Base-by-base conservation (phyloP, 2,113 vertebrate genomes). In the Chaenogobius annularis region DNA sequence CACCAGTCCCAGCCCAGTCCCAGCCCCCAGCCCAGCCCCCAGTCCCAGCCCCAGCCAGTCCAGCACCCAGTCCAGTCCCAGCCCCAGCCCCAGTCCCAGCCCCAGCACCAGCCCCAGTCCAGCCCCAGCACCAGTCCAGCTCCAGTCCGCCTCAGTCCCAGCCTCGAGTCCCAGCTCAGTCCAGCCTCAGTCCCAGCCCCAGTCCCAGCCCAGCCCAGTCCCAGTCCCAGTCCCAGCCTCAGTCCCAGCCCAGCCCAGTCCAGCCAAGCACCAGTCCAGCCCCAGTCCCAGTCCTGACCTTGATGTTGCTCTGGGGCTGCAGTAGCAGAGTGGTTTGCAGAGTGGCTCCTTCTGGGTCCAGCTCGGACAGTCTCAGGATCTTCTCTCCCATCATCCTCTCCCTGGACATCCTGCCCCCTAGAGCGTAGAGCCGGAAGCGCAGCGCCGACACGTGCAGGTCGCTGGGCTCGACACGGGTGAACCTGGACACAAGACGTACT, bases 331-430 rank as follows among this genome's bases (percentile, higher is more conserved):
- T 95, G 52, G 92, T 89, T 83, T 95, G 95, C 40, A 79, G 86
- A 22, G 93, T 92, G 23, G 73, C 91, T 5, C 83, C 84, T 0
- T 85, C 90, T 3, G 85, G 89, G 71, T 79, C 82, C 63, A 99
- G 73, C 52, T 88, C 91, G 7, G 85, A 93, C 48, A 99, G 88
- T 64, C 90, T 77, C 86, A 97, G 94, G 1, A 98, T 11, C 52
- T 93, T 94, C 91, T 99, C 97, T 0, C 96, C 97, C 96, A 99
- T 98, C 97, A 98, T 97, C 69, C 89, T 92, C 89, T 96, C 96
- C 0, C 95, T 92, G 70, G 89, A 92, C 92, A 96, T 88, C 87
- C 94, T 94, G 7, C 93, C 93, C 26, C 93, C 94, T 63, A 96
- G 91, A 0, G 97, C 96, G 1, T 99, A 99, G 54, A 99, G 94